These are phyloP conservation scores for Isaurus tuberculatus DNA, from an alignment of 92 coral and sea anemone species.

Conservation along the genomic window DNA sequence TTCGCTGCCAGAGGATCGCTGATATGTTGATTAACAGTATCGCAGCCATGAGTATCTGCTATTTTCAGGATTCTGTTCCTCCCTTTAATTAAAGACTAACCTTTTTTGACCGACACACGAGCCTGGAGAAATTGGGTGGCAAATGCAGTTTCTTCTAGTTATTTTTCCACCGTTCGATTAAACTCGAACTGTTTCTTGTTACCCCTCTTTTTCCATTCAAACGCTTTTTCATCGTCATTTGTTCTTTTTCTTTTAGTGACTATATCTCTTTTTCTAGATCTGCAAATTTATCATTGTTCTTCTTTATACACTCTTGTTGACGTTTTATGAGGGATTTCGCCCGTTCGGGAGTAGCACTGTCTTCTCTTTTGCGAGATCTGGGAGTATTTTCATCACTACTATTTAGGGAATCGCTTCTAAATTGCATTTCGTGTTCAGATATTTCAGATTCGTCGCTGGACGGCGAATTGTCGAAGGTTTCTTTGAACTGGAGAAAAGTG, in stretches of 20 bases:
- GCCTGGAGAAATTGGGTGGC: background rate
- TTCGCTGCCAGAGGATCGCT: background rate
- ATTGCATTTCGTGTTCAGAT: too few relatives aligned
- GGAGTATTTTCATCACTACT: too few relatives aligned
- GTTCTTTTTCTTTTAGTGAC: background rate
- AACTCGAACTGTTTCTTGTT: constrained; percentile 1
- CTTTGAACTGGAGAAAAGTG: too few relatives aligned
- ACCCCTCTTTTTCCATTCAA: background rate
- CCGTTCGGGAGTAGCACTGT: background rate
- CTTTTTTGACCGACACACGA: background rate
- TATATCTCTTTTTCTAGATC: background rate
- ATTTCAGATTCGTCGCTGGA: too few relatives aligned
- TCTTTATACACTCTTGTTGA: background rate
- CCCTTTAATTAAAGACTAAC: background rate
- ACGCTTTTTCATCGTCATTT: background rate
- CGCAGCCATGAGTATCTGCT: background rate
- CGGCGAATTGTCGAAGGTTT: too few relatives aligned
- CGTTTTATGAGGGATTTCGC: background rate
- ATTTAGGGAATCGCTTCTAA: too few relatives aligned
- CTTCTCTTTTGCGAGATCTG: background rate
- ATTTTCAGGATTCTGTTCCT: background rate
- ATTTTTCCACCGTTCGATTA: background rate
- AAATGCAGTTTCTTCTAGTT: background rate
- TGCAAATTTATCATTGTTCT: background rate
- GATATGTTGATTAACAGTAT: constrained; percentile 5